phyloP scores from a whole-genome alignment of 2,888 invertebrate species.

The Machimus rusticus region DNA sequence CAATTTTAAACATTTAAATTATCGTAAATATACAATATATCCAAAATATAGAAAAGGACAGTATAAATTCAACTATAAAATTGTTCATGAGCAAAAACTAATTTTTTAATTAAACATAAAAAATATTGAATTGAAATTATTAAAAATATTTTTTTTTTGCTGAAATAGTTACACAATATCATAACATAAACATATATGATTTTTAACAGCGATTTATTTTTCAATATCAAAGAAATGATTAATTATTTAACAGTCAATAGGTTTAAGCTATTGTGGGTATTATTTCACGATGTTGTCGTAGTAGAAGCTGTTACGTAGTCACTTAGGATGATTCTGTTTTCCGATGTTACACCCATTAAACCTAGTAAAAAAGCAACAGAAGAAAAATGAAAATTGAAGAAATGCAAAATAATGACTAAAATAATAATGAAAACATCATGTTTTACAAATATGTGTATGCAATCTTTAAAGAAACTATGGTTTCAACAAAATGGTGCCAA shows the following conservation, averaged over 20 bases:
- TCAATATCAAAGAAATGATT: background rate
- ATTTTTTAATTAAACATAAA: background rate
- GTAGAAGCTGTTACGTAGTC: conserved; percentile 70
- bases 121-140: background rate
- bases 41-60: background rate
- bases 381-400: conserved; percentile 24
- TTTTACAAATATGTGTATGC: background rate
- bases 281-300: conserved; percentile 58
- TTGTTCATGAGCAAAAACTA: background rate
- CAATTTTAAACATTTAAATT: background rate
- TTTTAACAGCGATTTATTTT: background rate
- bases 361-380: conserved; percentile 29
- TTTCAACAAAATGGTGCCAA: too few relatives aligned
- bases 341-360: conserved; percentile 64
- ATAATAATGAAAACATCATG: background rate
- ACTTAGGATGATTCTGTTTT: conserved; percentile 71
- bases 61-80: background rate
- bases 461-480: too few relatives aligned
- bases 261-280: background rate
- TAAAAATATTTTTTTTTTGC: background rate
- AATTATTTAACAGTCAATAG: background rate
- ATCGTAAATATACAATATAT: background rate
- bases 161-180: background rate
- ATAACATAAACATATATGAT: background rate
- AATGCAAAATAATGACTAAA: background rate